Base-by-base conservation (phyloP, 2,797 vertebrate species). In the Stomatorhinus walkeri region DNA sequence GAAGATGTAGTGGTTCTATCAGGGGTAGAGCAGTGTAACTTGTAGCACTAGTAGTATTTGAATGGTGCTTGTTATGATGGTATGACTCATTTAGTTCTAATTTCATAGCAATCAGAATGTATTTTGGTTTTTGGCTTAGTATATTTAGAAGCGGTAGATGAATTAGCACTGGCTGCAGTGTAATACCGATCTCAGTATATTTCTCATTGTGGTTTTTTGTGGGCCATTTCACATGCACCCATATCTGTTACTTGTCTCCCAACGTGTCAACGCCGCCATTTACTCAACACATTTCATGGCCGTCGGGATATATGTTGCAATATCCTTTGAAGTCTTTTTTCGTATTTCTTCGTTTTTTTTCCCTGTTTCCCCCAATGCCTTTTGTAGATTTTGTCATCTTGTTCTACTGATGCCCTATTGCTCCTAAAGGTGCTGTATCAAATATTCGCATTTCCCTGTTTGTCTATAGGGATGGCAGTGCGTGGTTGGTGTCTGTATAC, bases 241-340 rank as follows among this genome's bases (percentile, higher is more conserved):
- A 76, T 28, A 85, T 49, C 22, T 56, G 51, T 51, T 86, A 16
- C 48, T 51, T 52, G 85, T 48, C 51, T 54, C 51, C 51, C 51
- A 32, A 86, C 9, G 85, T 54, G 85, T 56, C 32, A 54, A 19
- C 6, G 10, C 51, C 54, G 4, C 56, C 51, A 36, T 85, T 52
- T 89, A 52, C 85, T 32, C 56, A 88, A 59, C 51, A 79, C 14
- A 28, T 83, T 84, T 79, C 49, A 72, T 81, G 84, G 49, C 56
- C 76, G 48, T 68, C 59, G 46, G 90, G 84, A 54, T 89, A 48
- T 52, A 59, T 72, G 43, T 22, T 88, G 56, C 61, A 84, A 76
- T 36, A 68, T 43, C 36, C 56, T 89, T 59, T 88, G 87, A 88
- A 88, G 36, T 46, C 22, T 51, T 51, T 85, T 52, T 72, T 19